Evolutionary conservation across 2,797 vertebrate species (phyloP), one percentile per base, ranked within the genome.

Genomic region (Perodicticus potto): DNA sequence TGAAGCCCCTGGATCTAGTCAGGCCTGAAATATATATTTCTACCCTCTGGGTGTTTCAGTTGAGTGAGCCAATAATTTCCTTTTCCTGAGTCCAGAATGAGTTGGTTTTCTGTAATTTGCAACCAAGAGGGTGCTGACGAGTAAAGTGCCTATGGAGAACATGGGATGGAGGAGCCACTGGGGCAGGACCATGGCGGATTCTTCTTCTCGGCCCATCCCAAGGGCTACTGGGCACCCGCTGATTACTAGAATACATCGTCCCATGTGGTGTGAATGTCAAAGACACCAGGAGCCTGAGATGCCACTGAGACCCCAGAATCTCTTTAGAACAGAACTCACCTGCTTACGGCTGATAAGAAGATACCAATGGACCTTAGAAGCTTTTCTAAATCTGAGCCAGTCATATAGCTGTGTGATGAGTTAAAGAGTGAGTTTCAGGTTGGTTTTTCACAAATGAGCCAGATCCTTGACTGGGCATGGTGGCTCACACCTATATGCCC

Each of bases 281-380:
- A 61, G 59, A 34, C 57, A 43, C 43, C 49, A 20, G 6, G 76
- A 92, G 37, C 63, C 23, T 0, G 1, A 77, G 43, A 16, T 55
- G 55, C 20, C 59, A 57, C 29, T 27, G 73, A 85, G 34, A 84
- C 43, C 74, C 59, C 59, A 74, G 78, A 49, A 61, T 72, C 23
- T 80, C 59, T 74, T 87, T 61, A 80, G 85, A 84, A 29, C 5
- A 76, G 76, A 80, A 98, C 99, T 99, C 55, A 99, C 99, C 98
- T 98, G 97, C 98, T 98, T 92, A 99, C 98, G 61, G 99, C 98
- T 53, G 99, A 99, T 11, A 99, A 97, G 89, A 99, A 99, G 94
- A 99, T 97, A 4, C 98, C 97, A 14, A 99, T 96, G 43, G 99
- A 98, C 97, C 93, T 98, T 29, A 99, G 97, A 91, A 99, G 98